Evolutionary conservation across 2,888 invertebrate genomes (phyloP).

Genomic region (Tribolium freemani): DNA sequence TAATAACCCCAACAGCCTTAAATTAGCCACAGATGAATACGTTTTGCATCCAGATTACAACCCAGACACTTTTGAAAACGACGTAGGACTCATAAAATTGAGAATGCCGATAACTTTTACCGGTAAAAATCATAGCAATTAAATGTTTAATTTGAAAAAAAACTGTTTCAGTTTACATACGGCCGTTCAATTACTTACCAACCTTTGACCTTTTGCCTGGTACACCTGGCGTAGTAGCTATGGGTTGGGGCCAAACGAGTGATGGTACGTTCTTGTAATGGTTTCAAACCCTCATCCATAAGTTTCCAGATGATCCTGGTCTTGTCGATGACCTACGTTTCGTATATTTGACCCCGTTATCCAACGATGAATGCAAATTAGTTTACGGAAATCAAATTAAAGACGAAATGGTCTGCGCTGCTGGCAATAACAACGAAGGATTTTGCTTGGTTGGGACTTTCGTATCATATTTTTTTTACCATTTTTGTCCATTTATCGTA

Average conservation of each 20-base stretch:
- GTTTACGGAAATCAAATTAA: neutral
- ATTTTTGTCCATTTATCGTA: neutral
- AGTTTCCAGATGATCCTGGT: neutral
- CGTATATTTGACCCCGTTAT: neutral
- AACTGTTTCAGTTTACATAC: constrained; percentile 2
- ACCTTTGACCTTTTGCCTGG: constrained; percentile 2
- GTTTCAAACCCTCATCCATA: neutral
- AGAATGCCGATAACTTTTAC: constrained; percentile 9
- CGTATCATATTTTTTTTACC: neutral
- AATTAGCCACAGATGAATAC: constrained; percentile 2
- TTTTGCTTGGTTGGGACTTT: constrained; percentile 1
- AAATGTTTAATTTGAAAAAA: neutral
- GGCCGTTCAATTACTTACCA: neutral
- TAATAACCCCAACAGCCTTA: neutral
- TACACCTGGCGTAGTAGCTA: neutral
- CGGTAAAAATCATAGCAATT: neutral
- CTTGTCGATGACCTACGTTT: neutral
- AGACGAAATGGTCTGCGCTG: constrained; percentile 12
- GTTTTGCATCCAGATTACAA: constrained; percentile 9
- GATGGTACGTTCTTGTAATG: neutral
- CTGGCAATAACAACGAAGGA: constrained; percentile 14
- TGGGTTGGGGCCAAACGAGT: constrained; percentile 24
- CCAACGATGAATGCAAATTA: constrained; percentile 7
- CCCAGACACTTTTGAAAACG: constrained; percentile 2
- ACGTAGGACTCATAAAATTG: constrained; percentile 1